These are phyloP conservation scores for Odobenus rosmarus DNA, from an alignment of 2,113 vertebrate genomes.

Conservation along the genomic window DNA sequence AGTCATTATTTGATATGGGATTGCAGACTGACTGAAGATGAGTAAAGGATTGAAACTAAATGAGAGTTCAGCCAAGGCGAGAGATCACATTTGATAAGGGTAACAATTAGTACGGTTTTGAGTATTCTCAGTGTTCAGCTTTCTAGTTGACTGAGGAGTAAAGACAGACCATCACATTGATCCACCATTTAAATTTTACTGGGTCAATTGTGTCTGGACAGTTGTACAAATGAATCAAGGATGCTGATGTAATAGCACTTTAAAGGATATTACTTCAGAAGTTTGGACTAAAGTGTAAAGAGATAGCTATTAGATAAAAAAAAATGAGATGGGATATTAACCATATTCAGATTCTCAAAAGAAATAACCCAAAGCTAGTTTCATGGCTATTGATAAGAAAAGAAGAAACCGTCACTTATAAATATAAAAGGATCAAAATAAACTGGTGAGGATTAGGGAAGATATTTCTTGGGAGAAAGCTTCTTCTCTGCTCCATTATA, in stretches of 20 bases:
- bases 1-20: neutral
- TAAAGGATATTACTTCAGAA: neutral
- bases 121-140: neutral
- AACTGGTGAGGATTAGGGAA: neutral
- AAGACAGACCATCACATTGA: neutral
- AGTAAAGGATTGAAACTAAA: neutral
- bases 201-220: neutral
- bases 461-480: neutral
- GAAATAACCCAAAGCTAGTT: neutral
- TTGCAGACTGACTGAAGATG: neutral
- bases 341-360: neutral
- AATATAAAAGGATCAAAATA: neutral
- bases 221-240: neutral
- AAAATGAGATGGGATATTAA: neutral
- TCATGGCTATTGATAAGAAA: neutral
- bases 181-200: neutral
- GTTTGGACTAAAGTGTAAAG: neutral
- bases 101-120: neutral
- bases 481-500: neutral
- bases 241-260: neutral
- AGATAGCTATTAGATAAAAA: neutral
- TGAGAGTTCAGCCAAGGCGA: neutral
- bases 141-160: neutral
- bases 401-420: neutral
- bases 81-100: neutral